Conservation (phyloP, 64 coral and sea anemone genomes). For the Dendrophyllia cribrosa region DNA sequence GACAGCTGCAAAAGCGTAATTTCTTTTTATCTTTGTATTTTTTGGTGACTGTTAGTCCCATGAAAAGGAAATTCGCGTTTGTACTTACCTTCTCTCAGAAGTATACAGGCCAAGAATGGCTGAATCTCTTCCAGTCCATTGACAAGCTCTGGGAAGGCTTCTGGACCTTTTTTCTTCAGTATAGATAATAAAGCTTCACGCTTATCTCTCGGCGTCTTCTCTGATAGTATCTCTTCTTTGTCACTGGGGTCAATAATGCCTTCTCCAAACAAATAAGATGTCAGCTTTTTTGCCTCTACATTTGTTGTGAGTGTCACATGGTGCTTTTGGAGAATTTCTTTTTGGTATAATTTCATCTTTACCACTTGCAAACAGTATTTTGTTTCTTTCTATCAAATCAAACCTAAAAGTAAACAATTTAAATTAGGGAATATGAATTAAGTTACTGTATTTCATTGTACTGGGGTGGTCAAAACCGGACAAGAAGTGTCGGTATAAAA, state of each 20-base stretch:
- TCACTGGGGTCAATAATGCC: neutral
- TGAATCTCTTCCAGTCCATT: neutral
- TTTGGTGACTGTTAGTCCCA: too few species aligned
- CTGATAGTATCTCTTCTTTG: neutral
- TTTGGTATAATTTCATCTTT: neutral
- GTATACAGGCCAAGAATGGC: neutral
- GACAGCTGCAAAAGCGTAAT: too few species aligned
- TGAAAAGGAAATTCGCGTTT: too few species aligned
- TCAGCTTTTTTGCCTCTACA: neutral
- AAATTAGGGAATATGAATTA: too few species aligned
- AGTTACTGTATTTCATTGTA: too few species aligned
- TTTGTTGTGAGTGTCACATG: neutral
- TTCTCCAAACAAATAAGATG: neutral
- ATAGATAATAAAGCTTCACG: neutral
- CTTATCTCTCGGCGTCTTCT: neutral
- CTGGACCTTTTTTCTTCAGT: neutral
- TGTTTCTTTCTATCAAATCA: too few species aligned
- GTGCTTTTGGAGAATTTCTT: neutral
- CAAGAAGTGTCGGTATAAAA: too few species aligned
- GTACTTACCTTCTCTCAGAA: neutral
- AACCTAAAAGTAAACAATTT: too few species aligned
- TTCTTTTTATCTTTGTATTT: too few species aligned
- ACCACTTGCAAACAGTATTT: too few species aligned
- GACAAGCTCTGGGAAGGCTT: neutral
- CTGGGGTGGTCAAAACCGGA: too few species aligned